A percentile compares a stretch with the other conserved stretches of the same genome.
Conservation (phyloP, 2,797 vertebrate genomes). For the Coilia nasus region DNA sequence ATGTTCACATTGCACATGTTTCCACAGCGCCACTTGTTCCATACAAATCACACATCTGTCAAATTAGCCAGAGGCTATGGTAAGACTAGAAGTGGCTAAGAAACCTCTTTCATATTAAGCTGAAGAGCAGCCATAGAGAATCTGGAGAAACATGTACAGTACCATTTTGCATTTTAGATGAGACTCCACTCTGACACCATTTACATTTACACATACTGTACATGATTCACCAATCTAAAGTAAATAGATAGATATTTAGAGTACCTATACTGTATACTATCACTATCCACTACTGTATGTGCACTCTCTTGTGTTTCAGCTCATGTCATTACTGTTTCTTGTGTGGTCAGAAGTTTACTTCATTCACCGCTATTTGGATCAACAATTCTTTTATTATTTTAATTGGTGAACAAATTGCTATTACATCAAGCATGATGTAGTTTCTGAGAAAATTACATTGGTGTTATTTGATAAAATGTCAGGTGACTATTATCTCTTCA, state of each 20-base stretch:
- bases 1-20: neutral
- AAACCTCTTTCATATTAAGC: neutral
- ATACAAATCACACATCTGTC: conserved; percentile 11
- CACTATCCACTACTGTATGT: no score
- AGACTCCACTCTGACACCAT: neutral
- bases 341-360: neutral
- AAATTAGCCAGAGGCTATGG: neutral
- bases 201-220: neutral
- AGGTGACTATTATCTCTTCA: neutral
- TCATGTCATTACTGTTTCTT: neutral
- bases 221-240: neutral
- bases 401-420: no score
- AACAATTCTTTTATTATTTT: no score
- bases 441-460: neutral
- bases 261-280: neutral
- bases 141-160: neutral
- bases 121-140: neutral
- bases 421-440: no score
- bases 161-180: conserved; percentile 2
- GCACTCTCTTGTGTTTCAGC: neutral
- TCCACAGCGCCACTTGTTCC: neutral
- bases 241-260: neutral
- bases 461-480: neutral
- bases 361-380: neutral
- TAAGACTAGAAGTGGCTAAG: neutral